These are phyloP conservation scores for Halocaridina rubra DNA, from an alignment of 2,888 invertebrate species.

Conservation along the genomic window DNA sequence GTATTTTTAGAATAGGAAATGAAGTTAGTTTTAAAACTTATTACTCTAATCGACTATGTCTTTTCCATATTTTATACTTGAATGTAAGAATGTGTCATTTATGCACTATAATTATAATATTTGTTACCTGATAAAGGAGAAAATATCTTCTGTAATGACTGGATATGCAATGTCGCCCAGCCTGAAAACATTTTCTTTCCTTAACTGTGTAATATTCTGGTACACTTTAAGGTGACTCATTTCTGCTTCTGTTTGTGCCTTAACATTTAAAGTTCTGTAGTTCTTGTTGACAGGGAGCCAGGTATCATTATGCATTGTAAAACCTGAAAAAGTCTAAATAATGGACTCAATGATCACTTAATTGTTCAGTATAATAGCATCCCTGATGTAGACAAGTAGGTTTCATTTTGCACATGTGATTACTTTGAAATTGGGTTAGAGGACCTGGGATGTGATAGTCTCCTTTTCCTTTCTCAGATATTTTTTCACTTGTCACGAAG, in stretches of 20 bases:
- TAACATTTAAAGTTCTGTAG: slow-evolving; percentile 74
- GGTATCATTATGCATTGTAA: slow-evolving; percentile 72
- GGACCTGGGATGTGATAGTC: too few species aligned
- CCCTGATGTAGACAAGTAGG: too few species aligned
- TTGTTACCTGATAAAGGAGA: slow-evolving; percentile 57
- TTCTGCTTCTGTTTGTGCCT: slow-evolving; percentile 70
- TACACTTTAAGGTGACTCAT: slow-evolving; percentile 74
- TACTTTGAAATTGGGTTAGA: too few species aligned
- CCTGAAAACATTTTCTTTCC: slow-evolving; percentile 65
- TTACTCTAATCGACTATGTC: background rate
- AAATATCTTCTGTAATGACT: slow-evolving; percentile 18
- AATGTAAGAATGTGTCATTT: too few species aligned
- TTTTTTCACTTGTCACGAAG: too few species aligned
- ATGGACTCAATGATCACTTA: too few species aligned
- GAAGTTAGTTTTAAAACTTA: background rate
- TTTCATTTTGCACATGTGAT: too few species aligned
- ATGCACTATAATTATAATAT: background rate
- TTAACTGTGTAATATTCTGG: slow-evolving; percentile 72
- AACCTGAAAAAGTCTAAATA: too few species aligned
- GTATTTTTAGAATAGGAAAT: background rate
- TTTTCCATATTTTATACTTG: too few species aligned
- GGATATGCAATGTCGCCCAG: slow-evolving; percentile 38
- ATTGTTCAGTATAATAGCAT: too few species aligned
- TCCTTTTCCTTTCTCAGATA: too few species aligned
- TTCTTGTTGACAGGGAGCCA: slow-evolving; percentile 79